A percentile compares a stretch with the other conserved stretches of the same genome.
Evolutionary conservation across 2,888 invertebrate species (phyloP).

Genomic region (Erebia palarica): DNA sequence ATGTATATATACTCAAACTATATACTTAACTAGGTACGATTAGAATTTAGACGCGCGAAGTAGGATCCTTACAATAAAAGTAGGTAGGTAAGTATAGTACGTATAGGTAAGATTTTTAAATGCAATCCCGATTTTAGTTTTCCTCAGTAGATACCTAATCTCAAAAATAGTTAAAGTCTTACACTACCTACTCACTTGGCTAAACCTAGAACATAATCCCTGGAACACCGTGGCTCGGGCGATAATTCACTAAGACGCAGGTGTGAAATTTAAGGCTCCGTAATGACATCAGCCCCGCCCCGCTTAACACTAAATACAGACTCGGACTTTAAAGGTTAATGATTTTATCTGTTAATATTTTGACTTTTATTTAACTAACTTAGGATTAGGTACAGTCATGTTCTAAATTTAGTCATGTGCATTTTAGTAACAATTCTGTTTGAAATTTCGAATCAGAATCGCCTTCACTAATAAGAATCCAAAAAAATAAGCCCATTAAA

Average conservation of each 20-base stretch:
- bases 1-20: no score
- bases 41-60: no score
- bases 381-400: no score
- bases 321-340: conserved; percentile 3
- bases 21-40: no score
- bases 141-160: background rate
- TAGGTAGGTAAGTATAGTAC: no score
- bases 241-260: conserved; percentile 68
- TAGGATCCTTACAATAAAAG: no score
- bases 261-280: conserved; percentile 65
- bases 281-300: conserved; percentile 69
- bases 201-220: conserved; percentile 13
- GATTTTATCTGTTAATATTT: conserved; percentile 17
- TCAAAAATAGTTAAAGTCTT: conserved; percentile 2
- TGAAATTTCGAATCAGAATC: background rate
- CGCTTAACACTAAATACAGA: conserved; percentile 28
- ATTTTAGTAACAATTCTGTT: background rate
- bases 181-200: background rate
- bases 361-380: background rate
- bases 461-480: background rate
- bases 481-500: background rate
- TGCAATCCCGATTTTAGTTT: background rate
- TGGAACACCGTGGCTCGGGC: conserved; percentile 41
- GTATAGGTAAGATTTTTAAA: no score
- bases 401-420: no score